These are phyloP conservation scores for Parnassius glacialis DNA, from an alignment of 2,888 invertebrate species.

Conservation along the genomic window DNA sequence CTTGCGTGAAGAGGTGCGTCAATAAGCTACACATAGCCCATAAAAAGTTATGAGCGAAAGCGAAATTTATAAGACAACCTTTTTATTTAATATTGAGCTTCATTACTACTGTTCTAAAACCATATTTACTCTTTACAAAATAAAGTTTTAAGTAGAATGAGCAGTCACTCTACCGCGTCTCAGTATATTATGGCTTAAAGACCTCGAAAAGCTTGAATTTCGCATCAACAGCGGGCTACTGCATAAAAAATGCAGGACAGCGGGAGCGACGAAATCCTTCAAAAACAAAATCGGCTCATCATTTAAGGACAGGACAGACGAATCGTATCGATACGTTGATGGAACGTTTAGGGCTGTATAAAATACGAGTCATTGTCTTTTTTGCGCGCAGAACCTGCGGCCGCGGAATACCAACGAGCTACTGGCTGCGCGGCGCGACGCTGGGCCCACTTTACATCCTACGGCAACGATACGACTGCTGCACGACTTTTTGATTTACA, in stretches of 20 bases:
- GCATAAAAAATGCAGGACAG: conserved; percentile 36
- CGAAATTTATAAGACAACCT: conserved; percentile 20
- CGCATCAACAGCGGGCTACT: conserved; percentile 23
- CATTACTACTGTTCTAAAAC: not conserved
- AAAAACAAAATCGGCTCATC: conserved; percentile 53
- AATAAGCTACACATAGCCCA: conserved; percentile 21
- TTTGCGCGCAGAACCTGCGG: conserved; percentile 66
- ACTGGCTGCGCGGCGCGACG: conserved; percentile 46
- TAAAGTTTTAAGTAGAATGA: conserved; percentile 5
- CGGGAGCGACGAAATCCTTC: conserved; percentile 47
- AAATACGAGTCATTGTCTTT: conserved; percentile 75
- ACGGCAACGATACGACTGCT: conserved; percentile 2
- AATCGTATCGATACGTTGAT: conserved; percentile 67
- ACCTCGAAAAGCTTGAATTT: conserved; percentile 23
- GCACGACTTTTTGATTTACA: no score
- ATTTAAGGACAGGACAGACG: conserved; percentile 54
- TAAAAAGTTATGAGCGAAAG: conserved; percentile 26
- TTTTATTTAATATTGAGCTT: not conserved
- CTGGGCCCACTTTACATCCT: conserved; percentile 23
- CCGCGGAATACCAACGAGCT: conserved; percentile 70
- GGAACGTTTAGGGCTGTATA: conserved; percentile 73
- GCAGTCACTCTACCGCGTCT: not conserved
- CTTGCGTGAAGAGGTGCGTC: conserved; percentile 22
- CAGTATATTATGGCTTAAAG: conserved; percentile 19
- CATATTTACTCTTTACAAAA: not conserved